phyloP scores from a whole-genome alignment of 2,113 vertebrate genomes.

The Pelobates fuscus region DNA sequence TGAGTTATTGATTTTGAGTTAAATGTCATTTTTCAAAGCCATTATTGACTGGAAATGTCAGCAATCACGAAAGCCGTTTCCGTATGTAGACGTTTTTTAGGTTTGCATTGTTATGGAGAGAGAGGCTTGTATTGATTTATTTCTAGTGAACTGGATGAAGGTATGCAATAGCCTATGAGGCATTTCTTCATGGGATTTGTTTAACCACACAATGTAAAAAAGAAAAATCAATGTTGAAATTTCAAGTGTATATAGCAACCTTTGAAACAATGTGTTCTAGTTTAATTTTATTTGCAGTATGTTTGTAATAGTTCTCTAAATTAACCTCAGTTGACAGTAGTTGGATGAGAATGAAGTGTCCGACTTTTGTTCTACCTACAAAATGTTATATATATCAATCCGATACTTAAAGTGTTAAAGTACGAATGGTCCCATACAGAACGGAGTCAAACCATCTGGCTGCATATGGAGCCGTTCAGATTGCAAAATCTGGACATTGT shows the following conservation, averaged over 20 bases:
- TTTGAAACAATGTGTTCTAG: slow-evolving; percentile 33
- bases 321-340: not conserved
- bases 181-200: slow-evolving; percentile 38
- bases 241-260: slow-evolving; percentile 29
- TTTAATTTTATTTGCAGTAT: slow-evolving; percentile 31
- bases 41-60: slow-evolving; percentile 50
- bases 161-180: slow-evolving; percentile 37
- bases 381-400: too few species aligned
- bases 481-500: too few species aligned
- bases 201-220: slow-evolving; percentile 45
- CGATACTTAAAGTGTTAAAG: too few species aligned
- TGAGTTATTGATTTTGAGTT: slow-evolving; percentile 45
- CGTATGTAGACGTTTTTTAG: slow-evolving; percentile 31
- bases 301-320: not conserved
- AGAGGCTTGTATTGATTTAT: slow-evolving; percentile 40
- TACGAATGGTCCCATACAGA: too few species aligned
- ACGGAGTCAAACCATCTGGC: too few species aligned
- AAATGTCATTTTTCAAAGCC: slow-evolving; percentile 51
- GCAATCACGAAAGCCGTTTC: slow-evolving; percentile 24
- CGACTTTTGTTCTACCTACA: too few species aligned
- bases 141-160: slow-evolving; percentile 34
- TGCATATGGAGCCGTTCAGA: too few species aligned
- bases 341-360: too few species aligned
- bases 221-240: slow-evolving; percentile 33
- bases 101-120: slow-evolving; percentile 37